These are phyloP conservation scores for Dendrolimus pini DNA, from an alignment of 2,888 invertebrate genomes.

Conservation along the genomic window DNA sequence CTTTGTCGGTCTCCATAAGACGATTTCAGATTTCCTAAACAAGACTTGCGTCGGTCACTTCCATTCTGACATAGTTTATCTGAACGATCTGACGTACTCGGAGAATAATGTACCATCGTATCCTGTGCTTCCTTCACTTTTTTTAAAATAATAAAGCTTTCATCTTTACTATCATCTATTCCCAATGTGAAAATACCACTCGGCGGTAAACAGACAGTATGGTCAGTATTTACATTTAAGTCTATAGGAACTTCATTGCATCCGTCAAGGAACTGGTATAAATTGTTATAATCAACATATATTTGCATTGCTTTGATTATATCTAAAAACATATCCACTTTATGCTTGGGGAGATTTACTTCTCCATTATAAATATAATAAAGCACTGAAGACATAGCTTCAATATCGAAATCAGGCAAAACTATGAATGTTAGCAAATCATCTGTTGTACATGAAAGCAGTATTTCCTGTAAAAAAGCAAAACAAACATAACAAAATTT, in stretches of 20 bases:
- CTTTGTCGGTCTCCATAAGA: constrained; percentile 52
- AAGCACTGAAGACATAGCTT: constrained; percentile 78
- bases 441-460: constrained; percentile 47
- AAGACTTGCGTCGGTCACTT: constrained; percentile 31
- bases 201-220: not conserved
- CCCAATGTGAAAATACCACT: constrained; percentile 29
- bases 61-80: constrained; percentile 37
- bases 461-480: constrained; percentile 39
- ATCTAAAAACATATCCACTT: constrained; percentile 75
- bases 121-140: constrained; percentile 28
- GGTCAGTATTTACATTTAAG: not conserved
- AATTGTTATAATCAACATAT: constrained; percentile 46
- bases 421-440: constrained; percentile 79
- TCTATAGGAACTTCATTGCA: not conserved
- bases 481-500: constrained; percentile 5
- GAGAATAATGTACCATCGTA: constrained; percentile 26
- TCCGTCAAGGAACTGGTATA: constrained; percentile 7
- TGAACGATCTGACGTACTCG: constrained; percentile 25
- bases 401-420: constrained; percentile 79
- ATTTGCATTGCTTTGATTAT: constrained; percentile 69
- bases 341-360: constrained; percentile 75
- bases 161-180: constrained; percentile 20
- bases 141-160: constrained; percentile 34
- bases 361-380: constrained; percentile 83
- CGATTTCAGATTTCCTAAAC: constrained; percentile 49